Percentiles rank a stretch among this genome's conserved stretches.
These are phyloP conservation scores for Perizoma flavofasciatum DNA, from an alignment of 2,888 invertebrate genomes.

Conservation along the genomic window DNA sequence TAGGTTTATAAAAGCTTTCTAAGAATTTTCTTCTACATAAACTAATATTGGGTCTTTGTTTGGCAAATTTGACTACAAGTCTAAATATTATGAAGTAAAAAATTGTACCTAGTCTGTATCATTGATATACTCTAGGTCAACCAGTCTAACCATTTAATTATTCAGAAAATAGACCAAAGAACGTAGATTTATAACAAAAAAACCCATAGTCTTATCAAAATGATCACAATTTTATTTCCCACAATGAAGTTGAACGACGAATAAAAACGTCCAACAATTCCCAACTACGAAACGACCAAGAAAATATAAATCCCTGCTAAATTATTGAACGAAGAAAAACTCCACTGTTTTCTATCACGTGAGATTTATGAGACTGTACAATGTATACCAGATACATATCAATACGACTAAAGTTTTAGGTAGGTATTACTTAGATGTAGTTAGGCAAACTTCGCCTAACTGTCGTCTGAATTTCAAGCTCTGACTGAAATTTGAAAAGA, in stretches of 20 bases:
- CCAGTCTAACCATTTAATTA: neutral
- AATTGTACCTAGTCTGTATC: too few species aligned
- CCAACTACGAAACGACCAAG: slow-evolving; percentile 24
- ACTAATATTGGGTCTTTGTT: too few species aligned
- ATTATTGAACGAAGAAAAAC: slow-evolving; percentile 32
- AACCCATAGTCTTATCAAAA: slow-evolving; percentile 15
- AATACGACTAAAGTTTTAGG: slow-evolving; percentile 6
- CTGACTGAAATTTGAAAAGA: slow-evolving; percentile 1
- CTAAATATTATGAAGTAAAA: too few species aligned
- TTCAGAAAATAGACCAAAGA: neutral
- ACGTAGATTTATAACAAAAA: neutral
- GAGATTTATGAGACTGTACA: slow-evolving; percentile 27
- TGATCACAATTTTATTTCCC: slow-evolving; percentile 25
- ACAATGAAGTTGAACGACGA: slow-evolving; percentile 25
- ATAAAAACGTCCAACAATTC: slow-evolving; percentile 34
- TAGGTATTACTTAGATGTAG: neutral
- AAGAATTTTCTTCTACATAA: too few species aligned
- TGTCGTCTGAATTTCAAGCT: too few species aligned
- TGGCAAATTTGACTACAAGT: too few species aligned
- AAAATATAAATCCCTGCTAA: slow-evolving; percentile 36
- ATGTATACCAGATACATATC: slow-evolving; percentile 7
- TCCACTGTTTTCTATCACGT: slow-evolving; percentile 30
- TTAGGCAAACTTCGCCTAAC: too few species aligned
- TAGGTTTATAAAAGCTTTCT: too few species aligned
- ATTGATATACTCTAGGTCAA: too few species aligned